Conservation (phyloP, 2,113 vertebrate genomes). For the Phalacrocorax brasilianus region DNA sequence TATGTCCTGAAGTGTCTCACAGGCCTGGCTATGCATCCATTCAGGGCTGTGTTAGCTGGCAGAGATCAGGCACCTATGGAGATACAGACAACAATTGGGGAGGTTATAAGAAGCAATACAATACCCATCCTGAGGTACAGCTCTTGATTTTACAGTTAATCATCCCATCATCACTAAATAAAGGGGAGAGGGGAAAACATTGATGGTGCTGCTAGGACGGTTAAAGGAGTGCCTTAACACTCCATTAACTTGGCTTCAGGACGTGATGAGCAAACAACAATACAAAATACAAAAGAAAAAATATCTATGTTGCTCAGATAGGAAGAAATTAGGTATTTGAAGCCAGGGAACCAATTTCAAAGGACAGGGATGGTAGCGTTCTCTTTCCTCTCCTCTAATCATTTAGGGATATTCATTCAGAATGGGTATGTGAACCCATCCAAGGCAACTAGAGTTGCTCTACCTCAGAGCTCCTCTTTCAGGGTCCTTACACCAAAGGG, state of each 20-base stretch:
- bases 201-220: neutral
- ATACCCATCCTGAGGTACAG: neutral
- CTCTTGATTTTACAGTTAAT: neutral
- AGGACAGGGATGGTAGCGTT: neutral
- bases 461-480: neutral
- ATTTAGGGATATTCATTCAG: neutral
- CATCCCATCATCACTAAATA: neutral
- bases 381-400: neutral
- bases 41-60: conserved; percentile 71
- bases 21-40: conserved; percentile 60
- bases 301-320: neutral
- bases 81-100: conserved; percentile 37
- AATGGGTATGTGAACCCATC: neutral
- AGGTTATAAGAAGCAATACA: conserved; percentile 6
- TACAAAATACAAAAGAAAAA: neutral
- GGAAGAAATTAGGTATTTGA: neutral
- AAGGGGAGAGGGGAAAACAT: neutral
- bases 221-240: neutral
- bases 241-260: neutral
- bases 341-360: neutral
- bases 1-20: conserved; percentile 47
- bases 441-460: neutral
- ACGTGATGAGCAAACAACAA: fast-evolving
- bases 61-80: conserved; percentile 73
- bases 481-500: neutral